These are phyloP conservation scores for Carlito syrichta DNA, from an alignment of 2,113 vertebrate genomes.

Conservation along the genomic window DNA sequence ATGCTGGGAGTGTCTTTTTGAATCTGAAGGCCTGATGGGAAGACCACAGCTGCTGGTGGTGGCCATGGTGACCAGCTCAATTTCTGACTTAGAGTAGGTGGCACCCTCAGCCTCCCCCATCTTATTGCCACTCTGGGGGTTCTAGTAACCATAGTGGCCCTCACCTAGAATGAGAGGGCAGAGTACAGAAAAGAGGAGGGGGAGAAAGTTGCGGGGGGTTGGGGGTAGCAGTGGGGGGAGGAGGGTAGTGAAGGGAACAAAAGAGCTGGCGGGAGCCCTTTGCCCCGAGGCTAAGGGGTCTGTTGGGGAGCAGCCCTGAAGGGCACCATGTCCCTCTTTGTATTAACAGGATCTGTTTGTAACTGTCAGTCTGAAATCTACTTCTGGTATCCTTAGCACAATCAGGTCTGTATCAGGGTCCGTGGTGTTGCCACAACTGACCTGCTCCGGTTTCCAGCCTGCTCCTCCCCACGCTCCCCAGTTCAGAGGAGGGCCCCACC, in stretches of 20 bases:
- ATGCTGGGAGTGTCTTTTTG: neutral
- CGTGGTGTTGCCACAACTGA: neutral
- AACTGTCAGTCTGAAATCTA: neutral
- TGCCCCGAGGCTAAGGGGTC: neutral
- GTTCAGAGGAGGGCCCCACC: neutral
- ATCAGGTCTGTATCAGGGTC: rapidly evolving
- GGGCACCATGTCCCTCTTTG: neutral
- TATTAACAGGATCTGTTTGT: neutral
- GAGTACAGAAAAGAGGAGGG: neutral
- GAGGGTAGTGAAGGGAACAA: neutral
- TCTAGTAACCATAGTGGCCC: neutral
- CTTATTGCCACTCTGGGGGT: neutral
- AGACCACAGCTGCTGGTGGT: neutral
- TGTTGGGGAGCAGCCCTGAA: neutral
- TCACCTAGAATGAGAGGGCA: neutral
- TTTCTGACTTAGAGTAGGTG: neutral
- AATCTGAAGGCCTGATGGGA: neutral
- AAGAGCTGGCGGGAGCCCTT: neutral
- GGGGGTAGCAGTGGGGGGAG: neutral
- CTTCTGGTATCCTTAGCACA: neutral
- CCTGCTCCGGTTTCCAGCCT: neutral
- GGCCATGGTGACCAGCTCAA: neutral
- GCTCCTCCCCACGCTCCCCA: neutral
- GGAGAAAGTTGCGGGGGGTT: neutral
- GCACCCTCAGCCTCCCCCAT: neutral